Percentiles rank a stretch among this genome's conserved stretches.
Conservation (phyloP, 2,797 vertebrate species). For the Gobionotothen gibberifrons region DNA sequence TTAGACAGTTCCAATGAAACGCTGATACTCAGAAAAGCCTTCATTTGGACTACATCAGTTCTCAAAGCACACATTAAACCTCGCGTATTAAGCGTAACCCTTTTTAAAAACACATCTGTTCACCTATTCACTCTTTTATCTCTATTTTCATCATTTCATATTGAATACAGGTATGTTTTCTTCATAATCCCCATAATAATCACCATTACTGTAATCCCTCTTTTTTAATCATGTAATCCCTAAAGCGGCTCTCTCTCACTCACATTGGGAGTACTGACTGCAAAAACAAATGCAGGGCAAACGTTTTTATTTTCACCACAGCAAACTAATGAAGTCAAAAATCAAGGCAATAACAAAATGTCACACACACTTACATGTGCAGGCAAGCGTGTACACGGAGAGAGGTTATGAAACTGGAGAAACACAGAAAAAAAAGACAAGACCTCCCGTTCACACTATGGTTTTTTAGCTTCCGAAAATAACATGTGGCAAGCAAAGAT, state of each 20-base stretch:
- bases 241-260: conserved; percentile 24
- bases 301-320: conserved; percentile 43
- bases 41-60: background rate
- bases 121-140: conserved; percentile 7
- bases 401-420: background rate
- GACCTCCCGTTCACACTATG: background rate
- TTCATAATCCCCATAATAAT: conserved; percentile 50
- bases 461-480: background rate
- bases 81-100: background rate
- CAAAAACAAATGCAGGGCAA: conserved; percentile 32
- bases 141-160: conserved; percentile 23
- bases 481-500: background rate
- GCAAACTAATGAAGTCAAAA: conserved; percentile 32
- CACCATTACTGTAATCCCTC: conserved; percentile 42
- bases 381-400: conserved; percentile 8
- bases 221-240: conserved; percentile 55
- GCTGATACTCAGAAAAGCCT: background rate
- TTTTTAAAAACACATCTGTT: background rate
- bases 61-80: background rate
- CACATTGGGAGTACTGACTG: background rate
- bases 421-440: conserved; percentile 1
- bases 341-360: conserved; percentile 27
- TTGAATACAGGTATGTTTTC: conserved; percentile 23
- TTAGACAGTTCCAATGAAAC: background rate
- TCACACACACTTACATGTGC: conserved; percentile 19